phyloP scores from a whole-genome alignment of 2,888 invertebrate genomes.

The Stenotaenia linearis region DNA sequence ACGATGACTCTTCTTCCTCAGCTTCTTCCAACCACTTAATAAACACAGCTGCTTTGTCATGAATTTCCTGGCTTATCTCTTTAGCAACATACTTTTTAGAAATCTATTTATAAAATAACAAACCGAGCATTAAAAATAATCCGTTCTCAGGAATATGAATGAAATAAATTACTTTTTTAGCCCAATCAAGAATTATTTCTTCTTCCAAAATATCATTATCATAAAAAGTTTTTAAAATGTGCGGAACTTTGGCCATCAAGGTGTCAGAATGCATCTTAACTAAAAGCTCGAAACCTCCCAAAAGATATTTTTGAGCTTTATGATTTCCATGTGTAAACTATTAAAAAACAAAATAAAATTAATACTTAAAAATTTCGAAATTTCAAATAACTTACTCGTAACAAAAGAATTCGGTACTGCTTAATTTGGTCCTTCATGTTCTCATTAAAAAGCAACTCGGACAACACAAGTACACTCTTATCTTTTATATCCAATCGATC shows the following conservation, averaged over 20 bases:
- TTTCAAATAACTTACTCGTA: constrained; percentile 33
- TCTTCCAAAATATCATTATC: constrained; percentile 93
- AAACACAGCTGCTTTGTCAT: constrained; percentile 85
- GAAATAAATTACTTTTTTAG: constrained; percentile 70
- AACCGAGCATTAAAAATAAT: neutral
- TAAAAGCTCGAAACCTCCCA: constrained; percentile 92
- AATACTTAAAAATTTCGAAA: neutral
- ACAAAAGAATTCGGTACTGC: constrained; percentile 31
- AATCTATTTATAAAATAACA: constrained; percentile 48
- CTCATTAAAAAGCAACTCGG: constrained; percentile 70
- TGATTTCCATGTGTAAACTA: constrained; percentile 69
- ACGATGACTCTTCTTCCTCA: constrained; percentile 78
- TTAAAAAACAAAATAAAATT: neutral
- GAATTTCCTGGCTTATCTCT: constrained; percentile 86
- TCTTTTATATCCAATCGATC: constrained; percentile 89
- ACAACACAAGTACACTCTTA: constrained; percentile 87
- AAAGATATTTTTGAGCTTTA: constrained; percentile 82
- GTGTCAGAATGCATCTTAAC: constrained; percentile 70
- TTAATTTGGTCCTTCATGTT: constrained; percentile 54
- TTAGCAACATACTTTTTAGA: constrained; percentile 85
- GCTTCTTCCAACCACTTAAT: constrained; percentile 90
- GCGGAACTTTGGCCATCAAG: constrained; percentile 81
- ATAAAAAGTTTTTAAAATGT: constrained; percentile 84
- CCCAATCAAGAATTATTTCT: constrained; percentile 90
- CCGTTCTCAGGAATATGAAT: neutral